Evolutionary conservation across 64 coral and sea anemone genomes (phyloP).

Genomic region (Actinia tenebrosa): DNA sequence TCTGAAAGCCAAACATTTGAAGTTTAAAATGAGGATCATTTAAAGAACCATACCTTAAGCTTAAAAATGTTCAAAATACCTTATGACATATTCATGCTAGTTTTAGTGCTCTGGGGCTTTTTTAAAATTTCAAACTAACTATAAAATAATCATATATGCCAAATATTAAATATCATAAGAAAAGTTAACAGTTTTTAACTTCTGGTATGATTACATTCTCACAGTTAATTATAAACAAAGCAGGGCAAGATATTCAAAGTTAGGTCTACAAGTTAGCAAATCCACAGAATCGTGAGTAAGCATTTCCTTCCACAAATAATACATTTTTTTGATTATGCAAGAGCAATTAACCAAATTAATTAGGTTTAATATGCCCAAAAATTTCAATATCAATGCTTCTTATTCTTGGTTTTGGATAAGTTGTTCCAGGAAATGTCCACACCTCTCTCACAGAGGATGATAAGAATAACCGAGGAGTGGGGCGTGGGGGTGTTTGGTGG

Average conservation of each 20-base stretch:
- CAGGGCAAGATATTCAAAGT: constrained; percentile 35
- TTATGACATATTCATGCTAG: background rate
- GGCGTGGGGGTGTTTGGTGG: too few species aligned
- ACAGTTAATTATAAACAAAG: constrained; percentile 6
- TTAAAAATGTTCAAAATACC: background rate
- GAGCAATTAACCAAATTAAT: background rate
- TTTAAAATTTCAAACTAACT: background rate
- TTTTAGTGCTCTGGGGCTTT: background rate
- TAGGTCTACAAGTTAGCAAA: constrained; percentile 12
- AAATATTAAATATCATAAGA: background rate
- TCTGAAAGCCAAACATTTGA: background rate
- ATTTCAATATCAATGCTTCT: background rate
- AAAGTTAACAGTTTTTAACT: background rate
- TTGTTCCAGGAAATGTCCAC: background rate
- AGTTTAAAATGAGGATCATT: background rate
- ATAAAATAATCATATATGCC: background rate
- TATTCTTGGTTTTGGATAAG: background rate
- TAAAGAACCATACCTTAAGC: constrained; percentile 1
- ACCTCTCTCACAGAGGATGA: background rate
- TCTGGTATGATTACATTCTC: background rate
- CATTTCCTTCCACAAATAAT: background rate
- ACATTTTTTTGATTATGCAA: background rate
- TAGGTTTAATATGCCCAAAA: background rate
- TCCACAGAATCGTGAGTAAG: background rate
- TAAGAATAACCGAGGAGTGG: too few species aligned